Percentiles rank a stretch among this genome's conserved stretches.
phyloP scores from a whole-genome alignment of 2,888 invertebrate species.

The Conomelus anceps region DNA sequence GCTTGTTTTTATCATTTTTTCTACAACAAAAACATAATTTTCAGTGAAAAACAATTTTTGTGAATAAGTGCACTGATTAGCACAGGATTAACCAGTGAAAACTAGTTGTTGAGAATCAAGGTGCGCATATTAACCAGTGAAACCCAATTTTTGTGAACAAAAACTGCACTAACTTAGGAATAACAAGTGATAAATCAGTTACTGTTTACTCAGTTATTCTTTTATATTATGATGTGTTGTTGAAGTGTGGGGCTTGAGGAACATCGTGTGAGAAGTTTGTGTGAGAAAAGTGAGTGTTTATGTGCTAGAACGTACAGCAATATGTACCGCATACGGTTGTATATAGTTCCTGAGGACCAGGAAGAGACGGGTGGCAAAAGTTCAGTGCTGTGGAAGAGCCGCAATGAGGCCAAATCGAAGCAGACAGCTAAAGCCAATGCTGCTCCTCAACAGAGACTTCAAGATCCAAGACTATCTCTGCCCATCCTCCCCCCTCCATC shows the following conservation, averaged over 20 bases:
- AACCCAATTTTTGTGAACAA: not conserved
- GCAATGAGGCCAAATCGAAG: not conserved
- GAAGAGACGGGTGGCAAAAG: not conserved
- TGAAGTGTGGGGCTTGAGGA: not conserved
- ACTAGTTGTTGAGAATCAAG: no score
- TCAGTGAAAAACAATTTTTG: no score
- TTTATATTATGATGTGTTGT: not conserved
- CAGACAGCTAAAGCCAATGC: not conserved
- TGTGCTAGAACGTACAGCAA: not conserved
- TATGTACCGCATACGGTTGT: slow-evolving; percentile 2
- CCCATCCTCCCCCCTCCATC: not conserved
- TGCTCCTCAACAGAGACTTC: not conserved
- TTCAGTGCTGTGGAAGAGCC: not conserved
- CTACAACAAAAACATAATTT: no score
- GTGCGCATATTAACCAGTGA: no score
- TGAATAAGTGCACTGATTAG: no score
- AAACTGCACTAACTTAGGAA: not conserved
- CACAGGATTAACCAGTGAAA: no score
- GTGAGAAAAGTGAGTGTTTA: not conserved
- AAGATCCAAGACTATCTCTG: not conserved
- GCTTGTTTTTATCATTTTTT: no score
- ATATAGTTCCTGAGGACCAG: slow-evolving; percentile 4
- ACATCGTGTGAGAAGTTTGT: not conserved
- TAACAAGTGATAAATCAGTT: no score
- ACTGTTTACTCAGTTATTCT: not conserved